A percentile compares a stretch with the other conserved stretches of the same genome.
Conservation (phyloP, 1,140 invertebrate genomes). For the Heliothis virescens region DNA sequence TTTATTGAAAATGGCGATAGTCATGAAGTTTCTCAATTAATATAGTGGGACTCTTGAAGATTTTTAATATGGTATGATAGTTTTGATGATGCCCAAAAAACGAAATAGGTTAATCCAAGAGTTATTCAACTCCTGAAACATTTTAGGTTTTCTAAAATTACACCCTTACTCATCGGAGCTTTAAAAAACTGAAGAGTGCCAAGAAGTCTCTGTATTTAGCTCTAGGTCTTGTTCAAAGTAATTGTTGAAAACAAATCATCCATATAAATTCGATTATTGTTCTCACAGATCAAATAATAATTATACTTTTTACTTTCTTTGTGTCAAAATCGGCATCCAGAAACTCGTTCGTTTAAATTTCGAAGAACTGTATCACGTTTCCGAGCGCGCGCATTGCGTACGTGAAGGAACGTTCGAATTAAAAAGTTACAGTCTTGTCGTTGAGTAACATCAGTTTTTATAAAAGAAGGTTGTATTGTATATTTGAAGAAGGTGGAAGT, state of each 20-base stretch:
- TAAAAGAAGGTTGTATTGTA: slow-evolving; percentile 20
- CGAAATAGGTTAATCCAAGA: not conserved
- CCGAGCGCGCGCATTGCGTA: slow-evolving; percentile 26
- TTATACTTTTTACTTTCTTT: slow-evolving; percentile 9
- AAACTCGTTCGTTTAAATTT: slow-evolving; percentile 39
- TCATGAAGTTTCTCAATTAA: too few relatives aligned
- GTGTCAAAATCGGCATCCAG: not conserved
- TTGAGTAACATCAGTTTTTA: slow-evolving; percentile 42
- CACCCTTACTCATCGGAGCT: slow-evolving; percentile 3
- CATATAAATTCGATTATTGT: not conserved
- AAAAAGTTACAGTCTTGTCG: slow-evolving; percentile 16
- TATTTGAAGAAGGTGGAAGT: slow-evolving; percentile 46
- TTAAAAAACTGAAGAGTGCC: not conserved
- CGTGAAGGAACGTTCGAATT: slow-evolving; percentile 33
- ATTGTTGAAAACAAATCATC: not conserved
- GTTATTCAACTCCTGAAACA: slow-evolving; percentile 5
- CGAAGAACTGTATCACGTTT: slow-evolving; percentile 35
- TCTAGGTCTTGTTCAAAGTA: not conserved
- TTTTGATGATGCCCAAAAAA: not conserved
- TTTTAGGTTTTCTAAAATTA: slow-evolving; percentile 32
- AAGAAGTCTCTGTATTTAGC: slow-evolving; percentile 26
- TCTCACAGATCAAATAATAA: not conserved
- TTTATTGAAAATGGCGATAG: too few relatives aligned
- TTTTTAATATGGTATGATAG: too few relatives aligned
- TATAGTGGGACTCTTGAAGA: not conserved